phyloP scores from a whole-genome alignment of 2,888 invertebrate genomes.

The Strigamia crassipes region DNA sequence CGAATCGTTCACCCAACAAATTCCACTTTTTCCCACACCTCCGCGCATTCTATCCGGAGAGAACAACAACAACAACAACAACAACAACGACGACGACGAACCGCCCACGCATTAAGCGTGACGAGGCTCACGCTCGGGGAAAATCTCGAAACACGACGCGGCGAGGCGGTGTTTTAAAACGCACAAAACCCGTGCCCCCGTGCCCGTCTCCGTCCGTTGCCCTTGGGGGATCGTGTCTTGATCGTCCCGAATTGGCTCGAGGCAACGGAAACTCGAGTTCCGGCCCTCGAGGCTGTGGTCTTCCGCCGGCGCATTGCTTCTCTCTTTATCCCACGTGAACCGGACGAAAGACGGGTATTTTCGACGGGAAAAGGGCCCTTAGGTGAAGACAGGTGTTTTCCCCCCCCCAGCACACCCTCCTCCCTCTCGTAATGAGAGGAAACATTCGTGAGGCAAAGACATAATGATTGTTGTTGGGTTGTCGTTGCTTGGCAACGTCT shows the following conservation, averaged over 20 bases:
- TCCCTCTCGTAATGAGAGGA: neutral
- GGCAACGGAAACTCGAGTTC: slow-evolving; percentile 10
- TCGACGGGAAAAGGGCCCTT: neutral
- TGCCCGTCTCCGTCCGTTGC: neutral
- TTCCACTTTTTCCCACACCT: slow-evolving; percentile 3
- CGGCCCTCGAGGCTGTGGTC: neutral
- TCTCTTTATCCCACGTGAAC: neutral
- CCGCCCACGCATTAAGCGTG: neutral
- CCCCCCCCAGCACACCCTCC: too few relatives aligned
- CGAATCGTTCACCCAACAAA: neutral
- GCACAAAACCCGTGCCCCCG: too few relatives aligned
- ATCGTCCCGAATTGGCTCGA: neutral
- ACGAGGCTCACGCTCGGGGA: neutral
- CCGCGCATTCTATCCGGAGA: neutral
- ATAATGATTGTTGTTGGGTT: neutral
- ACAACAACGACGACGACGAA: neutral
- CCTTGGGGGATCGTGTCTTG: neutral
- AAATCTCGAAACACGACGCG: too few relatives aligned
- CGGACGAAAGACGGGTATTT: neutral
- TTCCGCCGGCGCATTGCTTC: neutral
- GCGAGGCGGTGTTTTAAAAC: too few relatives aligned
- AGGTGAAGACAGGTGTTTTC: slow-evolving; percentile 3
- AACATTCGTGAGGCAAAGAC: neutral
- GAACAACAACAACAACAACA: neutral
- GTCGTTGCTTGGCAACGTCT: slow-evolving; percentile 1